A percentile compares a stretch with the other conserved stretches of the same genome.
Conservation (phyloP, 2,888 invertebrate genomes). For the Euspilapteryx auroguttella region DNA sequence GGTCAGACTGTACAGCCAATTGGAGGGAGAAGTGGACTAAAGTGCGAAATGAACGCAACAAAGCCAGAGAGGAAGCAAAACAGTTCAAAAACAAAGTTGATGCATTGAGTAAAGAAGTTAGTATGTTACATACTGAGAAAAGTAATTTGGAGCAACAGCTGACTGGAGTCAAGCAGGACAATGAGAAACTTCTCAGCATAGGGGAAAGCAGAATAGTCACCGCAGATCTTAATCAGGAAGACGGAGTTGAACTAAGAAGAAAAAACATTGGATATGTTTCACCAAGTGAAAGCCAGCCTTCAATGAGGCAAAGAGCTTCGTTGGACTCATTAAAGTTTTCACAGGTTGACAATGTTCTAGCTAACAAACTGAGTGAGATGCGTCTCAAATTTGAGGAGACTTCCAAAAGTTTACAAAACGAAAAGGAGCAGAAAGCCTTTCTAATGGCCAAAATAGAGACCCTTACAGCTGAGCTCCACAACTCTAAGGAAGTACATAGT, state of each 20-base stretch:
- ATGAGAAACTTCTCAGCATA: slow-evolving; percentile 71
- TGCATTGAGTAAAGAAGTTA: slow-evolving; percentile 72
- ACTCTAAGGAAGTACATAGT: slow-evolving; percentile 37
- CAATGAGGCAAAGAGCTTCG: slow-evolving; percentile 35
- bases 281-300: slow-evolving; percentile 22
- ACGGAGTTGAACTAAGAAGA: slow-evolving; percentile 39
- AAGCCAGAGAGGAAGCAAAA: slow-evolving; percentile 88
- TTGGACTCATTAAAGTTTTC: slow-evolving; percentile 49
- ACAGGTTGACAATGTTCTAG: slow-evolving; percentile 39
- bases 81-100: slow-evolving; percentile 81
- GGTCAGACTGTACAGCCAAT: slow-evolving; percentile 96
- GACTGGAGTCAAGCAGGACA: slow-evolving; percentile 75
- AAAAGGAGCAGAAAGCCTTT: slow-evolving; percentile 45
- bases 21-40: slow-evolving; percentile 97
- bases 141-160: slow-evolving; percentile 78
- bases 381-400: slow-evolving; percentile 38
- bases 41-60: slow-evolving; percentile 88
- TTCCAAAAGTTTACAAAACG: slow-evolving; percentile 33
- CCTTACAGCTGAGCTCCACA: slow-evolving; percentile 36
- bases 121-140: slow-evolving; percentile 74
- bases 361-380: slow-evolving; percentile 40
- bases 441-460: slow-evolving; percentile 36
- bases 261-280: slow-evolving; percentile 30
- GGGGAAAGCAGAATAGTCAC: slow-evolving; percentile 44
- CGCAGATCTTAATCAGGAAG: slow-evolving; percentile 34